Percentiles rank a stretch among this genome's conserved stretches.
Evolutionary conservation across 2,888 invertebrate species (phyloP).

Genomic region (Colletes collaris): DNA sequence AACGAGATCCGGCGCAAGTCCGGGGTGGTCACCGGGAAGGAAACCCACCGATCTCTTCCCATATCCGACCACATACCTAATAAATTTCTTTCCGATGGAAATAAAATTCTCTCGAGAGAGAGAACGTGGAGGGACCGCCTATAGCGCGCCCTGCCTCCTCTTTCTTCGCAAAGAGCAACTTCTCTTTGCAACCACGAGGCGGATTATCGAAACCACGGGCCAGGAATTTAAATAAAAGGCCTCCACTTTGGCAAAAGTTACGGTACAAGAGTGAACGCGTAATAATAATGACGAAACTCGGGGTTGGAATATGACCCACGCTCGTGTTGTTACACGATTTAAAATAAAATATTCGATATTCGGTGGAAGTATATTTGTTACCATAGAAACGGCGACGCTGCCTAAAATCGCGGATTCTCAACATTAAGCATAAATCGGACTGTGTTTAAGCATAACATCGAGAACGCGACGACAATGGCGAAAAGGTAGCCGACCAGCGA

Average conservation of each 20-base stretch:
- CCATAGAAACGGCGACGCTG: too few species aligned
- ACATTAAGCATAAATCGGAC: too few species aligned
- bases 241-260: too few species aligned
- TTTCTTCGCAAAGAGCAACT: not conserved
- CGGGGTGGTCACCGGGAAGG: slow-evolving; percentile 12
- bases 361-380: too few species aligned
- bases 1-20: slow-evolving; percentile 43
- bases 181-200: not conserved
- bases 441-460: too few species aligned
- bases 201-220: not conserved
- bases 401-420: too few species aligned
- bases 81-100: slow-evolving; percentile 63
- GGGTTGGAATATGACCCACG: too few species aligned
- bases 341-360: too few species aligned
- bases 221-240: too few species aligned
- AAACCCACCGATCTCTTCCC: slow-evolving; percentile 71
- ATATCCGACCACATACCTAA: slow-evolving; percentile 70
- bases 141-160: not conserved
- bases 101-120: slow-evolving; percentile 56
- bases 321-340: too few species aligned
- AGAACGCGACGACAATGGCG: slow-evolving; percentile 8
- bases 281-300: too few species aligned
- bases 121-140: not conserved
- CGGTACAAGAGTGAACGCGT: too few species aligned
- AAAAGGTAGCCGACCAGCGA: slow-evolving; percentile 26